Evolutionary conservation across 2,797 vertebrate genomes (phyloP).

Genomic region (Parauchenoglanis punctatus): DNA sequence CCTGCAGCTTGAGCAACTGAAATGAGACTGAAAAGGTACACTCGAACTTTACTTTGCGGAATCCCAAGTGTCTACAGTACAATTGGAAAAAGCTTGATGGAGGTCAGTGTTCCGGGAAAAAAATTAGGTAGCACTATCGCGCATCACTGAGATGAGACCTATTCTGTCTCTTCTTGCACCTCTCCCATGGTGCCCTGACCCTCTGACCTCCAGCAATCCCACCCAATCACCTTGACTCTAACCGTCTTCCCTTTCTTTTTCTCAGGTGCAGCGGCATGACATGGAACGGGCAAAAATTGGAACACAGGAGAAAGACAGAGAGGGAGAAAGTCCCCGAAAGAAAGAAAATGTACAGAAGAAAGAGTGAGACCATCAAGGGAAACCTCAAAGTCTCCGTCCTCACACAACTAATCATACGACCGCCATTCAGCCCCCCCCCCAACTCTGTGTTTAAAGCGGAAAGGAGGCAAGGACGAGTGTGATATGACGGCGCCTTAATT

Average conservation of each 20-base stretch:
- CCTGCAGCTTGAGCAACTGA: constrained; percentile 41
- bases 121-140: constrained; percentile 67
- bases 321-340: constrained; percentile 6
- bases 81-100: constrained; percentile 60
- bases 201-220: constrained; percentile 66
- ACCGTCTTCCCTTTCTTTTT: constrained; percentile 56
- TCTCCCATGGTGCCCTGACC: constrained; percentile 66
- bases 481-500: constrained; percentile 69
- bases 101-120: constrained; percentile 61
- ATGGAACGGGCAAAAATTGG: constrained; percentile 46
- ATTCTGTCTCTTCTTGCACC: constrained; percentile 67
- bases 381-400: constrained; percentile 54
- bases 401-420: constrained; percentile 52
- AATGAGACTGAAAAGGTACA: constrained; percentile 43
- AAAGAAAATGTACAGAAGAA: constrained; percentile 41
- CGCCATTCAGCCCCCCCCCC: constrained; percentile 31
- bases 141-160: constrained; percentile 70
- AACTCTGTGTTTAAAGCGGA: constrained; percentile 65
- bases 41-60: constrained; percentile 46
- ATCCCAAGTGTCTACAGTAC: constrained; percentile 61
- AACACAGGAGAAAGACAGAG: constrained; percentile 37
- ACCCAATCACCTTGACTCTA: constrained; percentile 60
- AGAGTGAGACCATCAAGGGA: constrained; percentile 48
- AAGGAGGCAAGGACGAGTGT: constrained; percentile 75
- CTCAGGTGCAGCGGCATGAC: constrained; percentile 56